Evolutionary conservation across 2,797 vertebrate species (phyloP), one percentile per base, ranked within the genome.

Genomic region (Gila robusta): DNA sequence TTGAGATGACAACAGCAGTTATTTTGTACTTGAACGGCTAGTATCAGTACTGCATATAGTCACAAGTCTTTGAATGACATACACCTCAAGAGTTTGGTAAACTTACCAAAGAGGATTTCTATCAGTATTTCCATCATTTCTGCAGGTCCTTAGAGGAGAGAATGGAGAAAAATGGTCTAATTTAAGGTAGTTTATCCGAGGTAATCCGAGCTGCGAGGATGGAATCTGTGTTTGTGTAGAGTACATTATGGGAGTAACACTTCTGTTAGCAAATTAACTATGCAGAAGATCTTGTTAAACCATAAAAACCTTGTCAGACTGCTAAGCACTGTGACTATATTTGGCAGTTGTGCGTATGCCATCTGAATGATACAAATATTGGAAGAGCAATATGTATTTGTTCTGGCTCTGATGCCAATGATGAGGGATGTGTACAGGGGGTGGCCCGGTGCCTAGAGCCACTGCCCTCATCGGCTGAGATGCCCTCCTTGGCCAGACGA

Each of bases 221-320:
- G 16, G 44, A 49, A 74, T 37, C 73, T 77, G 19, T 37, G 49
- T 76, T 23, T 54, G 28, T 77, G 73, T 56, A 16, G 49, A 77
- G 49, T 7, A 49, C 44, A 19, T 47, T 49, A 23, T 37, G 32
- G 52, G 19, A 8, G 52, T 56, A 56, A n/a, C 74, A 9, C 74
- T 77, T 56, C 11, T n/a, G 19, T 32, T 52, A 6, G 5, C 2
- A 0, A 49, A 49, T 49, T 17, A 74, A 32, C 17, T 32, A 52
- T 28, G 44, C 21, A 41, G 10, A 47, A 28, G 1, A 76, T 56
- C 28, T 56, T 54, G 73, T 76, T 56, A 54, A 76, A 76, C 17
- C 73, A 76, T 54, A 6, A 54, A 76, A 23, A 76, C 49, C 49
- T 76, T 37, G 49, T 54, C 73, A 37, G 49, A 76, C 73, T 37